Conservation (phyloP, 2,113 vertebrate genomes). For the Hymenochirus boettgeri region DNA sequence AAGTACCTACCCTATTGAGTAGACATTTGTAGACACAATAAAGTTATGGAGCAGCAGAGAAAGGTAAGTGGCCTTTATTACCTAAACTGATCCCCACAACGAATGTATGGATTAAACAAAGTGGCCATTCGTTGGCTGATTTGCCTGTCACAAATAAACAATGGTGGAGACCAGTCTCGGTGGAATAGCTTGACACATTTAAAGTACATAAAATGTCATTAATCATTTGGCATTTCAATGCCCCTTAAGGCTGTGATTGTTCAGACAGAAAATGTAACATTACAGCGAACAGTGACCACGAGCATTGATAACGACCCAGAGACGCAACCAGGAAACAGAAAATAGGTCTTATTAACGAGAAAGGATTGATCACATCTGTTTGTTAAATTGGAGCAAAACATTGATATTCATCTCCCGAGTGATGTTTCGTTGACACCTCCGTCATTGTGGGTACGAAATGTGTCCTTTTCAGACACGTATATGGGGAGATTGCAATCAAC, state of each 20-base stretch:
- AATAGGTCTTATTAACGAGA: constrained; percentile 34
- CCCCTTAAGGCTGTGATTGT: not conserved
- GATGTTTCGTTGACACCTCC: constrained; percentile 16
- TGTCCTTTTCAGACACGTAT: not conserved
- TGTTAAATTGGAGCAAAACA: constrained; percentile 16
- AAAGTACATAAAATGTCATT: not conserved
- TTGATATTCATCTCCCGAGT: constrained; percentile 28
- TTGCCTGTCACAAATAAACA: too few species aligned
- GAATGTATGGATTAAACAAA: too few species aligned
- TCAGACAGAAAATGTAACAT: not conserved
- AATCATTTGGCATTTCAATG: not conserved
- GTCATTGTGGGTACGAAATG: constrained; percentile 31
- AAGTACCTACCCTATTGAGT: too few species aligned
- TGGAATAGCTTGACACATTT: not conserved
- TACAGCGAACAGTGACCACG: constrained; percentile 13
- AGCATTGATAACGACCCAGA: constrained; percentile 17
- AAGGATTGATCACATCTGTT: constrained; percentile 29
- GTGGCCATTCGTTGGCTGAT: too few species aligned
- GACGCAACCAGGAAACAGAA: constrained; percentile 33
- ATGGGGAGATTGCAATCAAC: constrained; percentile 26
- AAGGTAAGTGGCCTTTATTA: too few species aligned
- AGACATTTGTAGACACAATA: too few species aligned
- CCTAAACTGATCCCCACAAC: too few species aligned
- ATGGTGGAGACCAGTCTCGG: too few species aligned
- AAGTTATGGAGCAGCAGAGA: too few species aligned